Conservation (phyloP, 2,113 vertebrate genomes). For the Dendropsophus ebraccatus region DNA sequence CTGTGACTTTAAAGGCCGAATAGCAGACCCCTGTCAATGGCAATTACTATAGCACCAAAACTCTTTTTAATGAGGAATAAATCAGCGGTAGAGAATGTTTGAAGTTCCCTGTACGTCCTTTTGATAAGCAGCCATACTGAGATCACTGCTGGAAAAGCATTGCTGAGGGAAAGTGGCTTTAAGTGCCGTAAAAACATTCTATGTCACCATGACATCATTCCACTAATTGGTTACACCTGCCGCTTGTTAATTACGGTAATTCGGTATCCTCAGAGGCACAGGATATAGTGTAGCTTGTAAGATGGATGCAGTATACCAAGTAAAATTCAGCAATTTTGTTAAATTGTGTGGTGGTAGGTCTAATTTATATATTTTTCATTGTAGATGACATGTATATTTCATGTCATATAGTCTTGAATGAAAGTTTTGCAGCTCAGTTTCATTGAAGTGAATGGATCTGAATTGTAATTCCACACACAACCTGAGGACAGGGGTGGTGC, state of each 20-base stretch:
- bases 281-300: slow-evolving; percentile 71
- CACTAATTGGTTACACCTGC: slow-evolving; percentile 84
- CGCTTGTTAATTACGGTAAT: slow-evolving; percentile 79
- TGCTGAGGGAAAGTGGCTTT: slow-evolving; percentile 62
- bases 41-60: slow-evolving; percentile 67
- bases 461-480: too few relatives aligned
- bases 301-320: slow-evolving; percentile 63
- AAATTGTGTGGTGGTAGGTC: background rate
- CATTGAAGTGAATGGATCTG: too few relatives aligned
- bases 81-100: slow-evolving; percentile 68
- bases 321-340: slow-evolving; percentile 66
- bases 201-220: slow-evolving; percentile 70
- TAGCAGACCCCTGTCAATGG: slow-evolving; percentile 64
- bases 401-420: too few relatives aligned
- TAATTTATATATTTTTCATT: too few relatives aligned
- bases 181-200: slow-evolving; percentile 59
- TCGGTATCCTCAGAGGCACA: slow-evolving; percentile 68
- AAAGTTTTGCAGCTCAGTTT: too few relatives aligned
- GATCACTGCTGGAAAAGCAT: slow-evolving; percentile 68
- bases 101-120: slow-evolving; percentile 64
- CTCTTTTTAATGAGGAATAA: slow-evolving; percentile 70
- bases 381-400: too few relatives aligned
- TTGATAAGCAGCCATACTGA: slow-evolving; percentile 69
- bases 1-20: slow-evolving; percentile 58
- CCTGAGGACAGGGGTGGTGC: too few relatives aligned